Base-by-base conservation (phyloP, 2,113 vertebrate species). In the Melanostigma gelatinosum region DNA sequence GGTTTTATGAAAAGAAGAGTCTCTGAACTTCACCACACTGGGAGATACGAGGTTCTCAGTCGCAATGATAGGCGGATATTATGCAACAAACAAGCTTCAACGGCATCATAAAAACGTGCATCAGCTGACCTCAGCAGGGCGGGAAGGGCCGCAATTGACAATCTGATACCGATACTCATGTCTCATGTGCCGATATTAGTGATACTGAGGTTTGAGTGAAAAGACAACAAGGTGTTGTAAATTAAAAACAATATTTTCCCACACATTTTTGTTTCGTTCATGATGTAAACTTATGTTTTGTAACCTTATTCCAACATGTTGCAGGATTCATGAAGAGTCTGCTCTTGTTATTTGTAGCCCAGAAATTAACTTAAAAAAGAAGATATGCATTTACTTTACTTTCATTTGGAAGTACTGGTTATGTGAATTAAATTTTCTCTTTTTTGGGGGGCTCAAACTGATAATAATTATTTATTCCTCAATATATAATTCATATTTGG, bases 11-110 rank as follows among this genome's bases (percentile, higher is more conserved):
- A 12, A 3, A 55, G 38, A 69, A 8, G 9, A 22, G 20, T 36
- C 44, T 9, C 13, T 54, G 12, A 22, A 27, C 22, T 10, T 42
- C n/a, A 18, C 2, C 6, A 8, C 6, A 29, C 8, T 6, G 50
- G 55, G 68, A 73, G 68, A 57, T 40, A 48, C 6, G 3, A 55
- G 63, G 3, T 77, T 63, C 68, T 46, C 57, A 44, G 22, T 4
- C 9, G 57, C 63, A 32, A 9, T 36, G 16, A 36, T 8, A 42
- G n/a, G 12, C 24, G 24, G 12, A 58, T 15, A 20, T 29, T 22
- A 36, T 50, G 22, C 18, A 40, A 60, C 65, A 64, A 63, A 3
- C 20, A 2, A 11, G 76, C 20, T 72, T 57, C 22, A 29, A 15
- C 4, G 29, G 15, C 55, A 20, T 60, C 24, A 11, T 40, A 38